Base-by-base conservation (phyloP, 2,113 vertebrate genomes). In the Anarhynchus alexandrinus region DNA sequence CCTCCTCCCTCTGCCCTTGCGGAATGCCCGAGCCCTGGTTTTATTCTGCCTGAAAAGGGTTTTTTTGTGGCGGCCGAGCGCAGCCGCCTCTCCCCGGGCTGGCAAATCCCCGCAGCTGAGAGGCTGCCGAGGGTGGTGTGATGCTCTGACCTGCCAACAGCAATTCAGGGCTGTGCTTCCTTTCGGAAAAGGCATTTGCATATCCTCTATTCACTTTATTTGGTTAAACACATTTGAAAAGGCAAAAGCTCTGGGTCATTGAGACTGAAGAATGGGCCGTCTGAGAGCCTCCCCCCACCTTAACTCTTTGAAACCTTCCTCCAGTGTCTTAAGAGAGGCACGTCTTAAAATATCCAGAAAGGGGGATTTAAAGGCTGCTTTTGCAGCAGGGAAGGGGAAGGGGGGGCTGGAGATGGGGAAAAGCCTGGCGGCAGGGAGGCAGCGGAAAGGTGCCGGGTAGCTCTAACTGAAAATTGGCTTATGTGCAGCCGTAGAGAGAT, bases 61-160 rank as follows among this genome's bases (percentile, higher is more conserved):
- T 57, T 94, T 19, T 42, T 72, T 69, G n/a, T 42, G 67, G 8
- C 6, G 11, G 62, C 32, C 1, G 22, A 30, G 43, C 15, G 18
- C 71, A 2, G n/a, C 45, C 78, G 70, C 51, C 57, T 32, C 80
- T 26, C 20, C 80, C 67, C 9, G 5, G 66, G 90, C 72, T 55
- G 12, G 65, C 94, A 96, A 84, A 87, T 93, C 90, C 97, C 95
- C 21, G 96, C 96, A 96, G 97, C 95, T 98, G 97, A 98, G 96
- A 97, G 98, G 98, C 98, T 98, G 98, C 96, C 34, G 96, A 96
- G 96, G 96, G 98, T 99, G 98, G 98, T 98, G 99, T 98, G 99
- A 99, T 98, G 98, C 97, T 98, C 98, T 93, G 97, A 98, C 98
- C 98, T 92, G 97, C 92, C 92, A 98, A 98, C 98, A 93, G 88